Evolutionary conservation across 2,888 invertebrate species (phyloP).

Genomic region (Hanleya hanleyi): DNA sequence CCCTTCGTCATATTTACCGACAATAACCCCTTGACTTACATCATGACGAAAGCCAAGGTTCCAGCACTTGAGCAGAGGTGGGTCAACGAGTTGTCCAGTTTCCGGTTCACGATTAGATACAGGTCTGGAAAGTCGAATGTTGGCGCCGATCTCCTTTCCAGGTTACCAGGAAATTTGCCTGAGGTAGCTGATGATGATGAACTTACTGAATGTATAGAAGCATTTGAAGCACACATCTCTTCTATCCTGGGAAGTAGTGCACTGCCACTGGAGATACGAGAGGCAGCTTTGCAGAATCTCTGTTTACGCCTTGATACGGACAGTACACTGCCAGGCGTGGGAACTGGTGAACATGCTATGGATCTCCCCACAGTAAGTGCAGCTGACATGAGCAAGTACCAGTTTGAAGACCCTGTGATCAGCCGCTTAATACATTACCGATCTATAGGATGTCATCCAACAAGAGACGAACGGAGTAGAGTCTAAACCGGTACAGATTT

Average conservation of each 20-base stretch:
- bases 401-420: background rate
- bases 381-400: constrained; percentile 2
- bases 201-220: background rate
- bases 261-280: background rate
- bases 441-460: background rate
- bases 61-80: constrained; percentile 32
- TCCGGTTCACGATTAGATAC: constrained; percentile 23
- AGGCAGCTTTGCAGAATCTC: background rate
- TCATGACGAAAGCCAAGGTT: constrained; percentile 20
- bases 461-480: background rate
- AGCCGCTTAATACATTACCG: background rate
- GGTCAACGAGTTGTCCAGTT: constrained; percentile 23
- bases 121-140: constrained; percentile 8
- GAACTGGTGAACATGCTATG: background rate
- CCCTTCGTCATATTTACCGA: constrained; percentile 26
- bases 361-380: background rate
- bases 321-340: background rate
- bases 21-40: constrained; percentile 23
- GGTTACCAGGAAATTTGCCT: constrained; percentile 11
- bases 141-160: constrained; percentile 27
- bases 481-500: background rate
- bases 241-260: background rate
- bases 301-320: background rate
- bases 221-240: background rate
- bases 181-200: background rate